Base-by-base conservation (phyloP, 2,888 invertebrate genomes). In the Drosophila borborema region DNA sequence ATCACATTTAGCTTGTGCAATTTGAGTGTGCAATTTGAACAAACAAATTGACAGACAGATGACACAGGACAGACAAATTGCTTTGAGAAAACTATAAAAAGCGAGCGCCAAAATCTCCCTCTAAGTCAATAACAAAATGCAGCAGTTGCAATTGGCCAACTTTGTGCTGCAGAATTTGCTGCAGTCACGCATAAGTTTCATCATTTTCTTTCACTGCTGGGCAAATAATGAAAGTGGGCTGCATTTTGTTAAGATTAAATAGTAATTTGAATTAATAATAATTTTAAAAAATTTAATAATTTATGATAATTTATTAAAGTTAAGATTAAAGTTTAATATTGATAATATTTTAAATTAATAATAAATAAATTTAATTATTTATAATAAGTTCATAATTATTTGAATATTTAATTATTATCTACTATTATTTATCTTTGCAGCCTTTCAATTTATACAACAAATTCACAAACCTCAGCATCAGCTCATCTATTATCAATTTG, bases 141-240 rank as follows among this genome's bases (percentile, higher is more conserved):
- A 79, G 64, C 34, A 74, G 28, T 36, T 73, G 34, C 72, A 79
- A 58, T 76, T 91, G 71, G 76, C 82, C 28, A 88, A 86, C 73
- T 90, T 91, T 59, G 51, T 91, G 60, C n/a, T 89, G 53, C 61
- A 89, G 51, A 79, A 90, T 71, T 81, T 91, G 56, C 53, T 77
- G 38, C 81, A 87, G 40, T 68, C 75, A 12, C 82, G 79, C 53
- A 66, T 90, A 16, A 69, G 62, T 53, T 79, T 77, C 45, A 65
- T 82, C n/a, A 64, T 81, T 1, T 62, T 91, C 23, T 89, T 91
- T 58, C 84, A 90, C 62, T 91, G 91, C 60, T 90, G 90, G 91
- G 65, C 68, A 12, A 28, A 9, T 20, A 72, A 87, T 68, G 81
- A 84, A 79, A 84, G 87, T 87, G 51, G 0, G 60, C 16, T 12